Base-by-base conservation (phyloP, 1,140 invertebrate genomes). In the Acromyrmex echinatior region DNA sequence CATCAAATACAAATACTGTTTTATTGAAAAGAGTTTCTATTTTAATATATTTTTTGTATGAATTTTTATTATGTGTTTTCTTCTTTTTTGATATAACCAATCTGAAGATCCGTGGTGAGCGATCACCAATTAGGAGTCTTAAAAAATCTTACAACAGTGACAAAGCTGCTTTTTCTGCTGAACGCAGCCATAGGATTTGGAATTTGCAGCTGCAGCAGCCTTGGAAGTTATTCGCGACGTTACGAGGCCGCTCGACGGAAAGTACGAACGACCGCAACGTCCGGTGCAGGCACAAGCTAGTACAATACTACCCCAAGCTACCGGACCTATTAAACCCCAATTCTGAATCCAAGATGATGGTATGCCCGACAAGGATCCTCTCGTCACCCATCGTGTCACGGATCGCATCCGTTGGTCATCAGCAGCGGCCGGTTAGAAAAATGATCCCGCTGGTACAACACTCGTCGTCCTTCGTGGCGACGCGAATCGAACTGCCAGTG, bases 391-490 rank as follows among this genome's bases (percentile, higher is more conserved):
- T 58, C 6, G 7, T 87, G 58, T 39, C 65, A 21, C 18, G 14
- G 5, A 1, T 14, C 18, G 2, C 14, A 12, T 80, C 81, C 14
- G n/a, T 10, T 21, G n/a, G 9, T 25, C 28, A 58, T 12, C 45
- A 35, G 10, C n/a, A 68, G n/a, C 14, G 3, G 25, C 45, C 60
- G 5, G 7, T 18, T 21, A 73, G 58, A 16, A 70, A 56, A 18
- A 39, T 35, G 51, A 49, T 25, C n/a, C 35, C 73, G 28, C 18
- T 70, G 35, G 77, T 53, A 14, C 79, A 25, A 2, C 73, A 89
- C 25, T 89, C 88, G 10, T 89, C 63, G 28, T 60, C 84, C 35
- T 89, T 78, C 56, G 71, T 90, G 12, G 80, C 74, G 51, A 89
- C 88, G 18, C 71, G 45, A 25, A 35, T 78, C 28, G 53, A 53